Base-by-base conservation (phyloP, 2,888 invertebrate genomes). In the Listrodromus nycthemerus region DNA sequence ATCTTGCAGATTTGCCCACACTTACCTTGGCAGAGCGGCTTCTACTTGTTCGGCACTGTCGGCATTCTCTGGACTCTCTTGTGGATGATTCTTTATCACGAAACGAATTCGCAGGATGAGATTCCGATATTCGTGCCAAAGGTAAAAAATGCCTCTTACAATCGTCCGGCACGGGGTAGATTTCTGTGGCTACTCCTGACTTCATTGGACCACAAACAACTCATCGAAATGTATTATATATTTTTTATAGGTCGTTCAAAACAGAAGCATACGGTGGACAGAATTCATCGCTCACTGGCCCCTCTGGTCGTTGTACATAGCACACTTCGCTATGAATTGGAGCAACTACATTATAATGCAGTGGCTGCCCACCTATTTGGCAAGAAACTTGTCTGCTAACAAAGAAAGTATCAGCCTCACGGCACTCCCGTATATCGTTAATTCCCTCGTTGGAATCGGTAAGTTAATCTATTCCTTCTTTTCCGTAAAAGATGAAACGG, bases 241-340 rank as follows among this genome's bases (percentile, higher is more conserved):
- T 19, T 21, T 30, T 41, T 61, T 70, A 30, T 89, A 95, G 95
- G 94, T 94, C 48, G 93, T 94, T 16, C 92, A 92, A 86, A 95
- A 94, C 87, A 93, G 94, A 83, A 95, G 94, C 89, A 94, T 95
- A 66, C 93, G 94, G 50, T 96, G 96, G 96, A 94, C 94, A 16
- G 96, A 96, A 91, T 96, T 96, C 88, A 93, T 97, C 63, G 92
- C 94, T 55, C 95, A 96, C 89, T 96, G 96, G 95, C 95, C 96
- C 0, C 92, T 97, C 37, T 96, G 96, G 96, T 95, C 96, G 5
- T 95, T 96, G 86, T 97, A 97, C 89, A 94, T 95, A 79, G 96
- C 97, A 45, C 97, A 97, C 93, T 97, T 97, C 92, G 95, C 96
- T 37, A 97, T 97, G 97, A 97, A 97, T 92, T 97, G 96, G 96